These are phyloP conservation scores for Trachelipus rathkii DNA, from an alignment of 1,140 invertebrate genomes.

Conservation along the genomic window DNA sequence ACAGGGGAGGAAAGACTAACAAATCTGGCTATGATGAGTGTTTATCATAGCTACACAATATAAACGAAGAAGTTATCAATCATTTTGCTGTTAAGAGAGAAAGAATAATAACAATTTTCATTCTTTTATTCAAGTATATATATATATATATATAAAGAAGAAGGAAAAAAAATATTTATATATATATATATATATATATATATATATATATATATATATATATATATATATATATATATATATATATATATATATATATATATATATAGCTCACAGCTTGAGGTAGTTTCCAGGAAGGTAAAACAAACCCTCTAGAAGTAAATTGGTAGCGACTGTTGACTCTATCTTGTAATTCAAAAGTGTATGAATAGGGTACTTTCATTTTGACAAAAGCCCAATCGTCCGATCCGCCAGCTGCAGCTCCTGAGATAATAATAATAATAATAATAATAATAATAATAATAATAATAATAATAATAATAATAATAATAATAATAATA, in stretches of 20 bases:
- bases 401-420: slow-evolving; percentile 23
- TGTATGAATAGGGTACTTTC: slow-evolving; percentile 22
- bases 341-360: slow-evolving; percentile 22
- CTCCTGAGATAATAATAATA: slow-evolving; percentile 7
- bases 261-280: not conserved
- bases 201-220: not conserved
- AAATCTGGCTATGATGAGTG: too few relatives aligned
- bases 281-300: slow-evolving; percentile 10
- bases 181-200: slow-evolving; percentile 10
- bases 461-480: slow-evolving; percentile 15
- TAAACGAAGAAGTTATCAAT: too few relatives aligned
- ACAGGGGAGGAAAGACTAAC: too few relatives aligned
- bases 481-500: not conserved
- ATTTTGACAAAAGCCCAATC: slow-evolving; percentile 18
- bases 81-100: too few relatives aligned
- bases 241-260: slow-evolving; percentile 8
- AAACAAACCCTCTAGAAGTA: slow-evolving; percentile 20
- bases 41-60: too few relatives aligned
- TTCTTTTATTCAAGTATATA: too few relatives aligned
- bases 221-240: not conserved
- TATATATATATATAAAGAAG: not conserved
- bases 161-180: not conserved
- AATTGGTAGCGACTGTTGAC: not conserved
- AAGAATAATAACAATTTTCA: too few relatives aligned
- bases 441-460: slow-evolving; percentile 13